Base-by-base conservation (phyloP, 2,888 invertebrate genomes). In the Spisula subtruncata region DNA sequence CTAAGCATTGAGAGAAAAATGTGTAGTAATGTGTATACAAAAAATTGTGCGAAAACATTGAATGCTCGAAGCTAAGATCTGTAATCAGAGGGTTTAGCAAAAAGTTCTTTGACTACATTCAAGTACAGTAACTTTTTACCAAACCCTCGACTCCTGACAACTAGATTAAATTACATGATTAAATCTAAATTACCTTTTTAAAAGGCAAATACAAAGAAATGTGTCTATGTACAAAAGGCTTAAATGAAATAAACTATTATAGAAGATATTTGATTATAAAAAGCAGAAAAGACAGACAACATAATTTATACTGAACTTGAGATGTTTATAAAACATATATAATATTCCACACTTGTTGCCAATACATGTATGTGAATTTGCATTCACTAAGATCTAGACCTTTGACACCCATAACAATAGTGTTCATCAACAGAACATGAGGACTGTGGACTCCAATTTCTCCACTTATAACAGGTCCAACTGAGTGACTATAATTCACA, bases 41-140 rank as follows among this genome's bases (percentile, higher is more conserved):
- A 75, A n/a, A 75, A 75, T 32, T 32, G 75, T 75, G 75, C 75
- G 12, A 32, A 75, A 75, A 75, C 75, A 75, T 35, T 75, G 32
- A 32, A 75, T 75, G 75, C 29, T 35, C 12, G 32, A 75, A 75
- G 32, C 75, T 75, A 75, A 20, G 25, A n/a, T 66, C 60, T 8
- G 12, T 10, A 51, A 51, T 8, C 51, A 10, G 51, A 51, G 51
- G 51, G 51, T 16, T 51, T 51, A 16, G 51, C 51, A 51, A 6
- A 51, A 51, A 16, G 16, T 16, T 51, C 16, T 12, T 10, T 16
- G 1, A 51, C 51, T 51, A 51, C 51, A 51, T 41, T 41, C 1
- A 51, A 51, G 5, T 51, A 51, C 51, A 51, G 51, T 12, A 16
- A 4, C 12, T 51, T 51, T 12, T 1, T 16, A 14, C 51, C 51